A percentile compares a stretch with the other conserved stretches of the same genome.
These are phyloP conservation scores for Magallana gigas DNA, from an alignment of 1,140 invertebrate genomes.

Conservation along the genomic window DNA sequence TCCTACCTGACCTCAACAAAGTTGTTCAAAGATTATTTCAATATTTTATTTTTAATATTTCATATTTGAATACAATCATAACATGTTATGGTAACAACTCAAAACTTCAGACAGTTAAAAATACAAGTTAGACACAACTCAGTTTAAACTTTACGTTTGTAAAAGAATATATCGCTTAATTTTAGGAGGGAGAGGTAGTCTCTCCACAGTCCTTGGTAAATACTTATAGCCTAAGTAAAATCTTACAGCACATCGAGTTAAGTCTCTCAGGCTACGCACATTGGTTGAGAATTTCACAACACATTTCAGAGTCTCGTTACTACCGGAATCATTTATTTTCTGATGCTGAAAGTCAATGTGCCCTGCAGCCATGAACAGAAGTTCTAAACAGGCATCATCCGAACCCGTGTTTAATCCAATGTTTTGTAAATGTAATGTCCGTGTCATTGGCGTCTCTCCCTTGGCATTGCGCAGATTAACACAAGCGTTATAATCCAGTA, in stretches of 20 bases:
- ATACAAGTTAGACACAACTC: no score
- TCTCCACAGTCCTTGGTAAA: conserved; percentile 68
- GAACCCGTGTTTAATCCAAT: conserved; percentile 70
- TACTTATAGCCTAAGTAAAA: conserved; percentile 66
- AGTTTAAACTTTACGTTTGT: conserved; percentile 40
- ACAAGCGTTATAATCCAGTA: conserved; percentile 85
- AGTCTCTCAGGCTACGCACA: conserved; percentile 63
- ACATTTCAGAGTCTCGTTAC: conserved; percentile 67
- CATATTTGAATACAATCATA: no score
- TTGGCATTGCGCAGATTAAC: conserved; percentile 76
- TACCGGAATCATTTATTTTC: conserved; percentile 62
- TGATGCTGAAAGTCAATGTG: conserved; percentile 71
- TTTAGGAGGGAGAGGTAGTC: conserved; percentile 68
- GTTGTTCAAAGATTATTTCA: no score
- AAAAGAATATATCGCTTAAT: conserved; percentile 69
- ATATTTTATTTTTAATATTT: no score
- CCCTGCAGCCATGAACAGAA: conserved; percentile 72
- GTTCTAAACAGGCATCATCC: conserved; percentile 73
- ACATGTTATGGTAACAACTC: no score
- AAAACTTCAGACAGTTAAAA: no score
- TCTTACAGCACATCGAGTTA: conserved; percentile 67
- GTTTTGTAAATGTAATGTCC: conserved; percentile 65
- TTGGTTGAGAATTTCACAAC: conserved; percentile 63
- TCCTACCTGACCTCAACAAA: no score
- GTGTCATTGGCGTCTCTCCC: conserved; percentile 68